Evolutionary conservation across 1,140 invertebrate species (phyloP).

Genomic region (Teleopsis dalmanni): DNA sequence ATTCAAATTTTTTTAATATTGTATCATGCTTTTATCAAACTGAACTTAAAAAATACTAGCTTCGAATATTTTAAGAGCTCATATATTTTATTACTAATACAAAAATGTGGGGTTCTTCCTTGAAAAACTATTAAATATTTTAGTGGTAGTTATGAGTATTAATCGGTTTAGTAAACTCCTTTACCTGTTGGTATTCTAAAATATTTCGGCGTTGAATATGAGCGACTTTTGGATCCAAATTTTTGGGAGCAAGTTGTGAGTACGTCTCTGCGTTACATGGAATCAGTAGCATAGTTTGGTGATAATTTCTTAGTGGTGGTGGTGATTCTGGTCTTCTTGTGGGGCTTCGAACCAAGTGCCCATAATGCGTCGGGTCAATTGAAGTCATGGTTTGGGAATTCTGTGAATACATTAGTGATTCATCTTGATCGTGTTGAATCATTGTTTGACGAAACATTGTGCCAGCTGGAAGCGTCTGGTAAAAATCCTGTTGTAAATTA

Average conservation of each 20-base stretch:
- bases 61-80: too few relatives aligned
- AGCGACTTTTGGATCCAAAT: constrained; percentile 33
- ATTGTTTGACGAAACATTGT: constrained; percentile 43
- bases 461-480: constrained; percentile 45
- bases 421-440: constrained; percentile 31
- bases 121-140: too few relatives aligned
- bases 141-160: too few relatives aligned
- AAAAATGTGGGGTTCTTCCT: too few relatives aligned
- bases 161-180: too few relatives aligned
- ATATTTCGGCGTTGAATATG: constrained; percentile 40
- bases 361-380: constrained; percentile 40
- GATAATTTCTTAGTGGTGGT: constrained; percentile 55
- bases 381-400: constrained; percentile 38
- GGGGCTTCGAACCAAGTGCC: constrained; percentile 42
- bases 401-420: constrained; percentile 35
- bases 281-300: constrained; percentile 67
- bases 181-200: constrained; percentile 43
- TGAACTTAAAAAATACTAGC: too few relatives aligned
- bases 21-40: too few relatives aligned
- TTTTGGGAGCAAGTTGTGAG: constrained; percentile 40
- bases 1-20: too few relatives aligned
- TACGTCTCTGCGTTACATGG: constrained; percentile 56
- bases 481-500: constrained; percentile 44
- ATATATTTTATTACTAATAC: too few relatives aligned
- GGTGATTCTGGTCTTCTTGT: constrained; percentile 55